A percentile compares a stretch with the other conserved stretches of the same genome.
Conservation (phyloP, 2,888 invertebrate species). For the Steinernema carpocapsae region DNA sequence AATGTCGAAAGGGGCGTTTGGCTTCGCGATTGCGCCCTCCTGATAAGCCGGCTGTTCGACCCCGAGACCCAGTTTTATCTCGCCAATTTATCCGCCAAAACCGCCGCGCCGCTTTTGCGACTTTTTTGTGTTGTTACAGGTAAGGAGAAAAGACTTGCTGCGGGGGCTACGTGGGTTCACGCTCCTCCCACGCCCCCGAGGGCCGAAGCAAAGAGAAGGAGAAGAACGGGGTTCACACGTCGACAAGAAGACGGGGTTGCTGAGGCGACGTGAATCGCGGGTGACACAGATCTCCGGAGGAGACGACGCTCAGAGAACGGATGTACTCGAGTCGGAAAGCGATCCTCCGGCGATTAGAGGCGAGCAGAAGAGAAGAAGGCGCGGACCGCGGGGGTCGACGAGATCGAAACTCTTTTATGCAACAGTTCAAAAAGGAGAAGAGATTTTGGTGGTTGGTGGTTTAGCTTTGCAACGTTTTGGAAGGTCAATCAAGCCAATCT, state of each 20-base stretch:
- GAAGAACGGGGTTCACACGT: not conserved
- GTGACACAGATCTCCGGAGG: conserved; percentile 32
- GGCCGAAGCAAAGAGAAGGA: not conserved
- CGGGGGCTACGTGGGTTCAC: not conserved
- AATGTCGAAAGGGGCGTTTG: conserved; percentile 35
- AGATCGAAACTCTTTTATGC: not conserved
- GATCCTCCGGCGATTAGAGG: conserved; percentile 27
- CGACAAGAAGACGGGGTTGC: not conserved
- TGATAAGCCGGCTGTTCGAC: conserved; percentile 35
- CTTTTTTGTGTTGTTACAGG: not conserved
- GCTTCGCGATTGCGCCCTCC: conserved; percentile 34
- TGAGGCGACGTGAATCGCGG: conserved; percentile 1
- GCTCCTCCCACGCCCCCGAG: not conserved
- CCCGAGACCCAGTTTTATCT: conserved; percentile 35
- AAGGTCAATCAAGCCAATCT: too few relatives aligned
- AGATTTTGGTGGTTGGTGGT: too few relatives aligned
- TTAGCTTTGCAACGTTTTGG: too few relatives aligned
- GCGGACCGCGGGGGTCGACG: not conserved
- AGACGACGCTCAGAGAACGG: conserved; percentile 15
- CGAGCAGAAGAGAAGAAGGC: too few relatives aligned
- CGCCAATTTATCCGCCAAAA: conserved; percentile 35
- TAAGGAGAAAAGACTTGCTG: too few relatives aligned
- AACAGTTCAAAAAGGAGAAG: conserved; percentile 6
- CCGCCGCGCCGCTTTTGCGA: conserved; percentile 35
- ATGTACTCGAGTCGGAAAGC: conserved; percentile 30